Percentiles rank a stretch among this genome's conserved stretches.
These are phyloP conservation scores for Cyphomyrus discorhynchus DNA, from an alignment of 2,113 vertebrate species.

Conservation along the genomic window DNA sequence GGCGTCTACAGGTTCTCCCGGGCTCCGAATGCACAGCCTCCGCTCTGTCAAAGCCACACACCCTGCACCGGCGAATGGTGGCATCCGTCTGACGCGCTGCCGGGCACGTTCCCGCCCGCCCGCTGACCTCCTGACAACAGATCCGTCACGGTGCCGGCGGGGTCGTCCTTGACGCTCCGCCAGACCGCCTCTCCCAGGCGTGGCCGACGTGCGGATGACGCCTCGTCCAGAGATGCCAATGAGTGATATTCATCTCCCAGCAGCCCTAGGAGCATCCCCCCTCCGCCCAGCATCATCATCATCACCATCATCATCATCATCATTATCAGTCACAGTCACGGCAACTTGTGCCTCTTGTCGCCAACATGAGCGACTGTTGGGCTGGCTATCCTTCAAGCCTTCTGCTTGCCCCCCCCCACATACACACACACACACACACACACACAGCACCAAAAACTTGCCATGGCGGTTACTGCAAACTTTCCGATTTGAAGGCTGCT, in stretches of 20 bases:
- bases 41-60: background rate
- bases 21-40: background rate
- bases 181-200: background rate
- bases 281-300: conserved; percentile 36
- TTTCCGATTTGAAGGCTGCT: conserved; percentile 9
- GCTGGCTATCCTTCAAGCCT: conserved; percentile 41
- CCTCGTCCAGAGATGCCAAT: background rate
- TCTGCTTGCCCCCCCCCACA: conserved; percentile 46
- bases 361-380: conserved; percentile 55
- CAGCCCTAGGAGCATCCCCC: conserved; percentile 35
- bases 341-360: conserved; percentile 52
- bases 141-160: conserved; percentile 34
- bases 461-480: conserved; percentile 26
- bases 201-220: background rate
- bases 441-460: background rate
- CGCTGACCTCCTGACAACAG: conserved; percentile 27
- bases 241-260: conserved; percentile 45
- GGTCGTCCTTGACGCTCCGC: conserved; percentile 28
- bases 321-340: conserved; percentile 55
- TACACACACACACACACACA: conserved; percentile 9
- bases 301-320: conserved; percentile 20
- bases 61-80: background rate
- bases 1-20: background rate
- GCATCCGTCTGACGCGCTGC: background rate
- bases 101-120: background rate